Evolutionary conservation across 2,888 invertebrate genomes (phyloP), one percentile per base, ranked within the genome.

Genomic region (Andrena fulva): DNA sequence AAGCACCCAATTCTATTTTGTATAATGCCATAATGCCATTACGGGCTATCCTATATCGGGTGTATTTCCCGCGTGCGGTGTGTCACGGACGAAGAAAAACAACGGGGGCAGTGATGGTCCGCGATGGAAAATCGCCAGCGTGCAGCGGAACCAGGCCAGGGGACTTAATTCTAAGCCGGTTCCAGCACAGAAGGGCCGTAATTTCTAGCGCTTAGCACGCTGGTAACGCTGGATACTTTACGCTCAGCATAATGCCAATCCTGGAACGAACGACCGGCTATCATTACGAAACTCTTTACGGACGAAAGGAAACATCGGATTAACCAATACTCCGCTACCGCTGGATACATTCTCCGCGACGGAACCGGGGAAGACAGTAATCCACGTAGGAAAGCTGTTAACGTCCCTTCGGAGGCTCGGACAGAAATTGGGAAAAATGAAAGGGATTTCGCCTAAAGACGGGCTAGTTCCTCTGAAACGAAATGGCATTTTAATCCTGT

Each of bases 21-120:
- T 91, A 87, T 92, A 92, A 92, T 92, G 78, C 92, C 84, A 79
- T 92, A 92, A 93, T 91, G 70, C 84, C 88, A 92, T 93, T 93
- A 92, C 7, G 35, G 60, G 1, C 31, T 63, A 71, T 68, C 63
- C 71, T 60, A 48, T 74, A 78, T 69, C 69, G 60, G 29, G 63
- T 42, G 29, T 31, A 29, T 42, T 67, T 52, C 74, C 82, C 73
- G 66, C 62, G 31, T 74, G 75, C 63, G 80, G 70, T 68, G 62
- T 71, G 62, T 80, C 33, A 10, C 16, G 29, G n/a, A 42, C 42
- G 27, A 35, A 24, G 56, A 62, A 52, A 8, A 31, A 16, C 75
- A 50, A 54, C 60, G 12, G 66, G 60, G 7, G 7, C 20, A 27
- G 33, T 2, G 64, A 70, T 29, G 33, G 71, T 52, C 35, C 2